phyloP scores from a whole-genome alignment of 2,113 vertebrate species.

The Irena cyanogastra region DNA sequence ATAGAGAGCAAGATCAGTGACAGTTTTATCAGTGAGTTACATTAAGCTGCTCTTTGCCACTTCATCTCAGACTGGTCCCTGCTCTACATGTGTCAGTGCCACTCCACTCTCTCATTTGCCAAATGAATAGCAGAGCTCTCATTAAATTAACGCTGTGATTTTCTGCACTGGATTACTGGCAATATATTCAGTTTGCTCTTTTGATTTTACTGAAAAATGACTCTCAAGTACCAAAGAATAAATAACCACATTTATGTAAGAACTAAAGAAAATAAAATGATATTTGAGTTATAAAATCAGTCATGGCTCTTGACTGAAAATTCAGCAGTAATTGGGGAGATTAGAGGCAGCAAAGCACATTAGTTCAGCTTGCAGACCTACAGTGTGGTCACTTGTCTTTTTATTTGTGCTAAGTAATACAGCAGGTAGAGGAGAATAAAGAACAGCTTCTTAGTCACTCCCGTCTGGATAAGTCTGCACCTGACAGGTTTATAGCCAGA shows the following conservation, averaged over 20 bases:
- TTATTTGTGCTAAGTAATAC: background rate
- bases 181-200: background rate
- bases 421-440: background rate
- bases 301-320: slow-evolving; percentile 5
- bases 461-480: background rate
- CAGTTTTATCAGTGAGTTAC: slow-evolving; percentile 50
- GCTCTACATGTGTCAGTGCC: slow-evolving; percentile 49
- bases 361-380: background rate
- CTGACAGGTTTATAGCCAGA: background rate
- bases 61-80: slow-evolving; percentile 33
- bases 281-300: slow-evolving; percentile 20
- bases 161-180: background rate
- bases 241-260: background rate
- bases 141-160: background rate
- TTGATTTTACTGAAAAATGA: background rate
- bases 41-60: slow-evolving; percentile 39
- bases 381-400: background rate
- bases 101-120: slow-evolving; percentile 42
- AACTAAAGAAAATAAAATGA: background rate
- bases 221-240: background rate
- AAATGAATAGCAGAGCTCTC: background rate
- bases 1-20: slow-evolving; percentile 22
- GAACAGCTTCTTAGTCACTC: background rate
- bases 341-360: background rate
- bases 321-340: background rate